phyloP scores from a whole-genome alignment of 1,140 invertebrate genomes.

The Aphelinus atriplicis region DNA sequence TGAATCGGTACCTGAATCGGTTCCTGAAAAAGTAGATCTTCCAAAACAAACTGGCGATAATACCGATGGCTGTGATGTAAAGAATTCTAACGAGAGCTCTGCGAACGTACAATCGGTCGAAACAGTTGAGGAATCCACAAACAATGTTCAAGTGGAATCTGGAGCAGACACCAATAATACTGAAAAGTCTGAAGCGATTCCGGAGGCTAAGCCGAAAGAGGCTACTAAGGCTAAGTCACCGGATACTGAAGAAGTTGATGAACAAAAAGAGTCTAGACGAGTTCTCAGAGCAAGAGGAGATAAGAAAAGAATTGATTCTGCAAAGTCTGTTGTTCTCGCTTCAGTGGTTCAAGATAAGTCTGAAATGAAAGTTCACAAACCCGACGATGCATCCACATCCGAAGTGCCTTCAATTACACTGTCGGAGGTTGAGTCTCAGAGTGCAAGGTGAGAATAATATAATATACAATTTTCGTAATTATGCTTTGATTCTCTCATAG shows the following conservation, averaged over 20 bases:
- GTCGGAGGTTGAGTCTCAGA: too few relatives aligned
- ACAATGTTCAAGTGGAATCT: neutral
- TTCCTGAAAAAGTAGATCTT: neutral
- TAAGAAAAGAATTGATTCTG: constrained; percentile 23
- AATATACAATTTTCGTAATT: too few relatives aligned
- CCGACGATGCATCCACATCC: constrained; percentile 29
- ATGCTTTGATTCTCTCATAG: too few relatives aligned
- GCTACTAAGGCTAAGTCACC: constrained; percentile 1
- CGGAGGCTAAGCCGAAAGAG: constrained; percentile 14
- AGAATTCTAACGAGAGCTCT: neutral
- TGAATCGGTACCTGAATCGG: constrained; percentile 12
- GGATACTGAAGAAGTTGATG: constrained; percentile 20
- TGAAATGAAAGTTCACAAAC: constrained; percentile 29
- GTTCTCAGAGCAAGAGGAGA: constrained; percentile 31
- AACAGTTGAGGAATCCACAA: neutral
- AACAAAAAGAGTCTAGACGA: constrained; percentile 28
- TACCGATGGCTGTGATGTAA: constrained; percentile 33
- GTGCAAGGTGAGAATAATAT: too few relatives aligned
- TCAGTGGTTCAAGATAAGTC: constrained; percentile 16
- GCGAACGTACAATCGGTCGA: constrained; percentile 22
- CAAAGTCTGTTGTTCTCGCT: constrained; percentile 2
- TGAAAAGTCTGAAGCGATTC: constrained; percentile 3
- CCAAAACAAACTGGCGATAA: constrained; percentile 19
- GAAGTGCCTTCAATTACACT: constrained; percentile 30
- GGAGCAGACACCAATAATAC: neutral